phyloP scores from a whole-genome alignment of 2,888 invertebrate genomes.

The Drosophila barbarae region DNA sequence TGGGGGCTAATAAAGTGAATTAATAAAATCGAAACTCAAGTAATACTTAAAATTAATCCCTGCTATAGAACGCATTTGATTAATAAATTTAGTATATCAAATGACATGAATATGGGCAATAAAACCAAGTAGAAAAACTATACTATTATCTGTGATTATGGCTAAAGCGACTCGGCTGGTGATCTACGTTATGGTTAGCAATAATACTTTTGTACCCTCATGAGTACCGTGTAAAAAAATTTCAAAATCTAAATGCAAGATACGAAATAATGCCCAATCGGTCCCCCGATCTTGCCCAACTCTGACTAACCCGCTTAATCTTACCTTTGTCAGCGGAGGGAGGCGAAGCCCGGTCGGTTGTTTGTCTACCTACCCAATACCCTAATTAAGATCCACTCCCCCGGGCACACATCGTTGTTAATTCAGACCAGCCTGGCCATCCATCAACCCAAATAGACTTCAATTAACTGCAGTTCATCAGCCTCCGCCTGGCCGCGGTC shows the following conservation, averaged over 20 bases:
- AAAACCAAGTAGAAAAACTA: background rate
- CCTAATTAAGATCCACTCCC: slow-evolving; percentile 36
- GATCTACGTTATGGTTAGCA: background rate
- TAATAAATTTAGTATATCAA: background rate
- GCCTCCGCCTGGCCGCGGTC: slow-evolving; percentile 13
- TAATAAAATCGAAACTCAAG: background rate
- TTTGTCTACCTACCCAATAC: slow-evolving; percentile 16
- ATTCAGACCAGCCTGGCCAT: slow-evolving; percentile 11
- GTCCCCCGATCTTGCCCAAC: slow-evolving; percentile 19
- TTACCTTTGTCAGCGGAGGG: slow-evolving; percentile 3
- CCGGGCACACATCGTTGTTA: slow-evolving; percentile 11
- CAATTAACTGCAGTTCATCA: slow-evolving; percentile 36
- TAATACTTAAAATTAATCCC: background rate
- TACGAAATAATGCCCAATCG: background rate
- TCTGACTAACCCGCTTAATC: slow-evolving; percentile 9
- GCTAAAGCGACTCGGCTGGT: background rate
- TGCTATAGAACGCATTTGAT: background rate
- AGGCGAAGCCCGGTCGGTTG: background rate
- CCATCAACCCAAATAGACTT: slow-evolving; percentile 40
- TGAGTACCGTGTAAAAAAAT: background rate
- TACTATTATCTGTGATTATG: background rate
- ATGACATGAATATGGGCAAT: background rate
- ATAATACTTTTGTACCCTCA: background rate
- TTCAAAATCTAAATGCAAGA: background rate
- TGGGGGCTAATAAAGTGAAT: background rate